Conservation (phyloP, 2,888 invertebrate species). For the Phlogophora meticulosa region DNA sequence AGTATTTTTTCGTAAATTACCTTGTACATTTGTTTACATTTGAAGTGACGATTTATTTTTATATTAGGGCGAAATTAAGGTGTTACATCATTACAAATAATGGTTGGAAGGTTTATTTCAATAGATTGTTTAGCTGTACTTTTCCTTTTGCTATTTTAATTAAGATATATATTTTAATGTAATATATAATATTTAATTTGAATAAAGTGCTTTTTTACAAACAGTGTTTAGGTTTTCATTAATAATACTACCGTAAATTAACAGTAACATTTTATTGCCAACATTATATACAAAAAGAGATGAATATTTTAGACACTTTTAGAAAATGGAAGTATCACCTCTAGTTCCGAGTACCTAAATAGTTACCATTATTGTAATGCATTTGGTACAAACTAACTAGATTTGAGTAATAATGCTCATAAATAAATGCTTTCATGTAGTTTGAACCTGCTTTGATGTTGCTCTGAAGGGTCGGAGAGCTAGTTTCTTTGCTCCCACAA, state of each 20-base stretch:
- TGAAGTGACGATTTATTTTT: constrained; percentile 79
- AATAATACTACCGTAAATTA: constrained; percentile 39
- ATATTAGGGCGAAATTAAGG: constrained; percentile 83
- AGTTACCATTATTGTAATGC: constrained; percentile 73
- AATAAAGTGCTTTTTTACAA: constrained; percentile 90
- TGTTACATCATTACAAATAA: constrained; percentile 81
- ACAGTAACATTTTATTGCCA: constrained; percentile 80
- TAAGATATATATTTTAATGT: constrained; percentile 91
- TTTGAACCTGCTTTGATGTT: constrained; percentile 79
- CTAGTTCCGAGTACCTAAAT: constrained; percentile 75
- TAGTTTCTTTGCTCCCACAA: constrained; percentile 79
- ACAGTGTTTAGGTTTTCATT: constrained; percentile 60
- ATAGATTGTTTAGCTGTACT: constrained; percentile 89
- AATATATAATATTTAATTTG: constrained; percentile 91
- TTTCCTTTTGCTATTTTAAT: constrained; percentile 89
- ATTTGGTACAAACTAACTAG: constrained; percentile 74
- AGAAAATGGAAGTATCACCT: constrained; percentile 70
- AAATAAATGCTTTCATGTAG: constrained; percentile 83
- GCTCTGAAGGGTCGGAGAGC: constrained; percentile 77
- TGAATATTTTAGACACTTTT: constrained; percentile 67
- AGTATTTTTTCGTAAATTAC: constrained; percentile 86
- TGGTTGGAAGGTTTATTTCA: constrained; percentile 88
- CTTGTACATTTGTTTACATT: constrained; percentile 83
- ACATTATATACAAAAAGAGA: constrained; percentile 81
- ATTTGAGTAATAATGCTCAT: constrained; percentile 65